phyloP scores from a whole-genome alignment of 2,888 invertebrate species.

The Noctua janthina region DNA sequence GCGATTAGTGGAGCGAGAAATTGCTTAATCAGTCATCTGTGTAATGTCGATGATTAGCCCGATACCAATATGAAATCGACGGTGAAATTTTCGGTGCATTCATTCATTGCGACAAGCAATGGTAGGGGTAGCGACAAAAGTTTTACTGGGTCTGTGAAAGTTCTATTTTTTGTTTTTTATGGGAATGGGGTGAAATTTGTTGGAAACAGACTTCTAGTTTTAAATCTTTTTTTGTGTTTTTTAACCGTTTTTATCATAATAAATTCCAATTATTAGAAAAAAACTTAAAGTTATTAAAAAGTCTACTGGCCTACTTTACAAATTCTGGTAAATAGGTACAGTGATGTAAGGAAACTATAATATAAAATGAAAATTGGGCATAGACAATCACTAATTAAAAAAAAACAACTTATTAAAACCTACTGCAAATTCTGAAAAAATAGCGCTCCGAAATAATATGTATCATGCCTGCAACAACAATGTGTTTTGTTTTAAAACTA shows the following conservation, averaged over 20 bases:
- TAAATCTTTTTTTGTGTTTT: neutral
- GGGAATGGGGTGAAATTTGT: neutral
- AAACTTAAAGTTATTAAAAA: neutral
- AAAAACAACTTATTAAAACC: neutral
- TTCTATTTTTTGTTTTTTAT: neutral
- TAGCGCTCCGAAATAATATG: no score
- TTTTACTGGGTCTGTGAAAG: constrained; percentile 34
- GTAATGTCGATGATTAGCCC: constrained; percentile 85
- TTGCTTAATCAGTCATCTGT: constrained; percentile 89
- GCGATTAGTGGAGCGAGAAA: constrained; percentile 84
- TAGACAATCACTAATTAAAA: neutral
- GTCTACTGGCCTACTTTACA: neutral
- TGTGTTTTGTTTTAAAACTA: constrained; percentile 32
- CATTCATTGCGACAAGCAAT: constrained; percentile 66
- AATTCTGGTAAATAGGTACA: neutral
- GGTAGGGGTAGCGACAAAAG: constrained; percentile 46
- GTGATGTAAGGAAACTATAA: rapidly evolving
- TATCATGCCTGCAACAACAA: neutral
- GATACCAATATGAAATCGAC: constrained; percentile 85
- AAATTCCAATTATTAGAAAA: neutral
- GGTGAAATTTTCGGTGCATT: constrained; percentile 77
- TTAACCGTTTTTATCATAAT: neutral
- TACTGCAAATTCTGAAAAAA: neutral
- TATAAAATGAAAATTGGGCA: neutral
- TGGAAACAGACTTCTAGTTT: neutral